Evolutionary conservation across 2,113 vertebrate genomes (phyloP).

Genomic region (Melanocharis versteri): DNA sequence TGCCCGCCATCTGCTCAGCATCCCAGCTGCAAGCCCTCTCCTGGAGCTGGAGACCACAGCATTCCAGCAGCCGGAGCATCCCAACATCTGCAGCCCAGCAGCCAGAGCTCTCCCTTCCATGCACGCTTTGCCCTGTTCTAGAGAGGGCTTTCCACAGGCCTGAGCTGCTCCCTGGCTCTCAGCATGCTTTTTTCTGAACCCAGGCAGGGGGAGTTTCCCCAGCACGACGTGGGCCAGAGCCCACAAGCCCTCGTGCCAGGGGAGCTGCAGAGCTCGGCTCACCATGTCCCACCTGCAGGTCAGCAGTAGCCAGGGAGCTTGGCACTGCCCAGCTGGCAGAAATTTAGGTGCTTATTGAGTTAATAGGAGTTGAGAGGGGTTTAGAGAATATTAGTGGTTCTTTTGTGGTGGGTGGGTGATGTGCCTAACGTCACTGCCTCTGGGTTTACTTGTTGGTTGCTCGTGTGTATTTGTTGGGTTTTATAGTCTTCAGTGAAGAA

Average conservation of each 20-base stretch:
- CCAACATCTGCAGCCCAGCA: neutral
- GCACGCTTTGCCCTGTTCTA: neutral
- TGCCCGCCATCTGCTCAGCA: neutral
- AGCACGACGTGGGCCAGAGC: neutral
- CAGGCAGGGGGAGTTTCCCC: neutral
- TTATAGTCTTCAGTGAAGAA: neutral
- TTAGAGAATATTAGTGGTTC: fast-evolving
- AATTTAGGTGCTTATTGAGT: neutral
- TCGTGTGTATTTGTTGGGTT: neutral
- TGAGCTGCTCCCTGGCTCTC: neutral
- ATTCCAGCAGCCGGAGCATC: neutral
- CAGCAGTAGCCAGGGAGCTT: neutral
- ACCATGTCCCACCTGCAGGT: neutral
- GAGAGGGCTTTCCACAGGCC: neutral
- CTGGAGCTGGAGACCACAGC: neutral
- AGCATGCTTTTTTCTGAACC: fast-evolving
- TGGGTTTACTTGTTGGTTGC: neutral
- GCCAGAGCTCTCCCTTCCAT: neutral
- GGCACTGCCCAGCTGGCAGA: neutral
- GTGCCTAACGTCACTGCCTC: fast-evolving
- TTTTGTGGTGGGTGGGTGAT: no score
- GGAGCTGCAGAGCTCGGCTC: neutral
- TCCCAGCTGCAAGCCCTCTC: neutral
- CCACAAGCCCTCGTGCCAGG: neutral
- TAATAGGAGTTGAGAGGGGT: neutral